Evolutionary conservation across 30 jellyfish, hydroid and myxozoan species (phyloP), one percentile per base, ranked within the genome.

Genomic region (Aurelia sp.): DNA sequence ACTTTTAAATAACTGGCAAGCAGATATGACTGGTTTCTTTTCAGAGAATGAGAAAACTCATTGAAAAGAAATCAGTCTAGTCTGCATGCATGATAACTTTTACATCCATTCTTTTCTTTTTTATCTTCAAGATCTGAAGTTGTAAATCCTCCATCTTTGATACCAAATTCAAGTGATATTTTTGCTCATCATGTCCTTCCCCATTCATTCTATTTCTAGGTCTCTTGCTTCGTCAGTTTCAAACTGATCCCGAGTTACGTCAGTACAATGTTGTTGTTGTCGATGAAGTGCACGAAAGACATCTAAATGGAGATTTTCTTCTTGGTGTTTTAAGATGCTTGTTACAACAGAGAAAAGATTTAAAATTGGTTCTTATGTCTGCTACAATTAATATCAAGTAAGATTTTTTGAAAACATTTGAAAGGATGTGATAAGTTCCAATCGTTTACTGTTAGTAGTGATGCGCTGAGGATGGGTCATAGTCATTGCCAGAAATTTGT

Each of bases 221-320:
- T 55, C 91, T 96, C 4, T 74, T 96, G 50, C 89, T 96, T 7
- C 95, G 99, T 16, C 99, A 96, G 67, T 96, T 96, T 70, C 99
- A 96, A 67, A 61, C 97, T 1, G 99, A 96, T 53, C 98, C 99
- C 0, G 69, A 65, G 30, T 89, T 96, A 9, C 50, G 90, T 10
- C 93, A 92, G 83, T 96, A 96, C 81, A 77, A 67, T 62, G 98
- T 96, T 44, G 88, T 96, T 59, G 98, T 96, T 53, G 97, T 96
- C 33, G 99, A 96, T 62, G 99, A 96, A 61, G 98, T 96, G 18
- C 99, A 96, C 50, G 99, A 96, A 84, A 90, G 99, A n/a, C 98
- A 96, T 72, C 53, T 91, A 16, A 96, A 96, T 52, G 98, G 98
- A 13, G 99, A 96, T 72, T 90, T 96, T 87, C 88, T 96, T 8